phyloP scores from a whole-genome alignment of 2,113 vertebrate species.

The Brachionichthys hirsutus region DNA sequence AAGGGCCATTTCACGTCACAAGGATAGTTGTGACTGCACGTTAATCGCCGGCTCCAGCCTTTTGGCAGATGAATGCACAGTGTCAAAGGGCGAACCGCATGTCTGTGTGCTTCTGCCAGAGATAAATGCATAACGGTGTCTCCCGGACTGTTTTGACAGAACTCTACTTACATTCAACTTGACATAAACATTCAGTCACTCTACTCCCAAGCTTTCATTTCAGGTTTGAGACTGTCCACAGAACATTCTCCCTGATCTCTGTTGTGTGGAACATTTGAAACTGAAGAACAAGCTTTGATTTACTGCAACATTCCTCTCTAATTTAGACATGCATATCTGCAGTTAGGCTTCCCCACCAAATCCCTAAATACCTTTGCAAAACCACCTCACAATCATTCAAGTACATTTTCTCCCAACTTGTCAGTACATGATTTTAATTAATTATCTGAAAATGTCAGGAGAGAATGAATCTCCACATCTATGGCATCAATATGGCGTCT shows the following conservation, averaged over 20 bases:
- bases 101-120: constrained; percentile 16
- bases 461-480: constrained; percentile 47
- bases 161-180: constrained; percentile 16
- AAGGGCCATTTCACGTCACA: constrained; percentile 27
- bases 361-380: constrained; percentile 2
- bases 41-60: constrained; percentile 36
- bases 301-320: background rate
- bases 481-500: too few relatives aligned
- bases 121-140: background rate
- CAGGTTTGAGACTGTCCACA: background rate
- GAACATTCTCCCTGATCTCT: constrained; percentile 5
- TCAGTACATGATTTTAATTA: constrained; percentile 49
- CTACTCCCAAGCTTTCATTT: constrained; percentile 7
- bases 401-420: constrained; percentile 38
- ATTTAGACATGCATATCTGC: constrained; percentile 8
- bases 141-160: constrained; percentile 18
- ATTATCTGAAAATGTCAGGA: constrained; percentile 49
- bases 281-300: constrained; percentile 1
- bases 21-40: constrained; percentile 26
- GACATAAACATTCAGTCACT: constrained; percentile 8
- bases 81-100: constrained; percentile 53
- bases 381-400: too few relatives aligned
- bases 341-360: background rate
- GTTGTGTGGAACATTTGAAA: background rate
- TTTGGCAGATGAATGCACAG: constrained; percentile 42